A percentile compares a stretch with the other conserved stretches of the same genome.
These are phyloP conservation scores for Papilio protenor DNA, from an alignment of 2,888 invertebrate genomes.

Conservation along the genomic window DNA sequence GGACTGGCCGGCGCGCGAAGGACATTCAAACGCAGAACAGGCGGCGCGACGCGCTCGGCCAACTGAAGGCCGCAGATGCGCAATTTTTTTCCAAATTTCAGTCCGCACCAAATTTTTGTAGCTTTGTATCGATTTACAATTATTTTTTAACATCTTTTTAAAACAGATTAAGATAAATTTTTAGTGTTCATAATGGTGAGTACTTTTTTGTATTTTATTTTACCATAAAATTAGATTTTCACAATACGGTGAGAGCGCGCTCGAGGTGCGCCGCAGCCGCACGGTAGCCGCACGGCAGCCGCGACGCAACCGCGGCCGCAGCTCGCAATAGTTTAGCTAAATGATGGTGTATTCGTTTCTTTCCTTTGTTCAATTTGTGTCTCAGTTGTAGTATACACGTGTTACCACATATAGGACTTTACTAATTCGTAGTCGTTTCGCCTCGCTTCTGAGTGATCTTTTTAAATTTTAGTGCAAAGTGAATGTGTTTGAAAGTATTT, in stretches of 20 bases:
- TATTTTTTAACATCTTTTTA: conserved; percentile 64
- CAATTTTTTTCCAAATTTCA: conserved; percentile 78
- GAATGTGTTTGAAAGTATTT: not conserved
- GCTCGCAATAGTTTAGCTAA: not conserved
- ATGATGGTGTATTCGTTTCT: not conserved
- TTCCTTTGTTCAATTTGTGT: not conserved
- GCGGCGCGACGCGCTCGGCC: conserved; percentile 66
- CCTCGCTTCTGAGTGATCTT: not conserved
- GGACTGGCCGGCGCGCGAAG: not conserved
- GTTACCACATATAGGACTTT: not conserved
- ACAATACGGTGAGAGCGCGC: not conserved
- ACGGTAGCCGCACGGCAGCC: not conserved
- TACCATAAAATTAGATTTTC: not conserved
- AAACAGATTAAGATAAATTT: conserved; percentile 67
- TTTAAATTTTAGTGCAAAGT: not conserved
- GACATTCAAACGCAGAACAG: conserved; percentile 67
- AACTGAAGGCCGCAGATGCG: conserved; percentile 69
- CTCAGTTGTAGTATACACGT: not conserved
- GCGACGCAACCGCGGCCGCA: not conserved
- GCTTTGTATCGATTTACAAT: conserved; percentile 64
- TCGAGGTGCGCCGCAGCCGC: not conserved
- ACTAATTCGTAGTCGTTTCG: not conserved
- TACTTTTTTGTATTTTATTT: conserved; percentile 47
- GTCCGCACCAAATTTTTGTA: conserved; percentile 72
- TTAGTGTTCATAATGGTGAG: conserved; percentile 77